These are phyloP conservation scores for Mesorhabditis spiculigera DNA, from an alignment of 2,888 invertebrate species.

Conservation along the genomic window DNA sequence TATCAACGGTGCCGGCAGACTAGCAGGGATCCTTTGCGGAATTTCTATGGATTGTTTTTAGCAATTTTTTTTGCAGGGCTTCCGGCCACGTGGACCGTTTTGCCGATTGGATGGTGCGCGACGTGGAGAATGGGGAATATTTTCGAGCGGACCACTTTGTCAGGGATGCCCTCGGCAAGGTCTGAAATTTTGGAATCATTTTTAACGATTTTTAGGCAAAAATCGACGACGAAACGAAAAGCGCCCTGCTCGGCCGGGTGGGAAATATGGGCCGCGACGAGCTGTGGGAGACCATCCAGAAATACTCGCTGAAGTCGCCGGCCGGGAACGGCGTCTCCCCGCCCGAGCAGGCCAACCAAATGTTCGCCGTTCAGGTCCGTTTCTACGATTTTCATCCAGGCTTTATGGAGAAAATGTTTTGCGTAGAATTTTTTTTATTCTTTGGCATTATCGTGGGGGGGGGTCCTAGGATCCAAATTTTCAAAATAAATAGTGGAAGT, in stretches of 20 bases:
- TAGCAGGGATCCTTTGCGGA: no score
- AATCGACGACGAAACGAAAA: slow-evolving; percentile 20
- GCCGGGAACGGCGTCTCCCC: slow-evolving; percentile 85
- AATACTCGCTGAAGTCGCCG: slow-evolving; percentile 80
- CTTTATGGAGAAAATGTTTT: no score
- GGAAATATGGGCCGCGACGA: slow-evolving; percentile 72
- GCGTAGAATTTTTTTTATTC: no score
- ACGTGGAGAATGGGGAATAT: slow-evolving; percentile 88
- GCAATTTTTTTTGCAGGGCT: slow-evolving; percentile 67
- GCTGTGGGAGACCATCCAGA: slow-evolving; percentile 64
- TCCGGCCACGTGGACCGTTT: slow-evolving; percentile 98
- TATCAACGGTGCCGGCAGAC: no score
- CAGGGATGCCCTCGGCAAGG: slow-evolving; percentile 64
- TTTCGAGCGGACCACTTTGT: slow-evolving; percentile 94
- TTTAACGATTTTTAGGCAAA: slow-evolving; percentile 69
- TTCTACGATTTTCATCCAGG: no score
- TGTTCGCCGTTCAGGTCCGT: slow-evolving; percentile 95
- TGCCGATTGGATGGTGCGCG: slow-evolving; percentile 98
- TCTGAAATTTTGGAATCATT: slow-evolving; percentile 3
- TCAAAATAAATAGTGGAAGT: no score
- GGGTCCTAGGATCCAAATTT: no score
- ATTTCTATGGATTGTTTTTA: not conserved
- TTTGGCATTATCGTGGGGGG: no score
- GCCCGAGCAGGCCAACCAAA: slow-evolving; percentile 94
- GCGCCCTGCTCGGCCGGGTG: slow-evolving; percentile 65